Conservation (phyloP, 2,113 vertebrate species). For the Nipponia nippon region DNA sequence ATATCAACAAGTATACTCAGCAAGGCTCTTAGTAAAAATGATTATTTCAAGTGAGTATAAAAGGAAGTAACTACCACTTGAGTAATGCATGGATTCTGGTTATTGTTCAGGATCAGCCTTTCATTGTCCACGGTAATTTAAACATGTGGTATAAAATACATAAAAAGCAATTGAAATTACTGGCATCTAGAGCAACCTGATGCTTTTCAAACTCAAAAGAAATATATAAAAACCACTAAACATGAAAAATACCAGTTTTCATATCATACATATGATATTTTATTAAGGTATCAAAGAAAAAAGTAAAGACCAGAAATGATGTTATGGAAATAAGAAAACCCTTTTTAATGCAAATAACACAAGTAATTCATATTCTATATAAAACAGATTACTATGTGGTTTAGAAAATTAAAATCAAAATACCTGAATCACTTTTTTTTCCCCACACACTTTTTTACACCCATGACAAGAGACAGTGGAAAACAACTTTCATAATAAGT, state of each 20-base stretch:
- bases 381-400: neutral
- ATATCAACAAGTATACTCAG: neutral
- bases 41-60: neutral
- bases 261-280: neutral
- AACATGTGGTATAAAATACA: neutral
- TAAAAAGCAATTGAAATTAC: neutral
- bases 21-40: neutral
- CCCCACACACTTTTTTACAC: neutral
- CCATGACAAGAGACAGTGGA: neutral
- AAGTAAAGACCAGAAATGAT: neutral
- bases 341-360: neutral
- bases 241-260: neutral
- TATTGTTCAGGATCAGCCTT: neutral
- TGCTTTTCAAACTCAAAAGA: neutral
- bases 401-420: neutral
- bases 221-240: neutral
- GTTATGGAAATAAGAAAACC: neutral
- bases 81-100: neutral
- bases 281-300: neutral
- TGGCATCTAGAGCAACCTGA: neutral
- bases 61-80: neutral
- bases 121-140: neutral
- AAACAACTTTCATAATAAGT: neutral
- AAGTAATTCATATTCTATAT: neutral
- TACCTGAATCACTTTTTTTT: neutral